Conservation (phyloP, 2,113 vertebrate genomes). For the Pachycephala philippinensis region DNA sequence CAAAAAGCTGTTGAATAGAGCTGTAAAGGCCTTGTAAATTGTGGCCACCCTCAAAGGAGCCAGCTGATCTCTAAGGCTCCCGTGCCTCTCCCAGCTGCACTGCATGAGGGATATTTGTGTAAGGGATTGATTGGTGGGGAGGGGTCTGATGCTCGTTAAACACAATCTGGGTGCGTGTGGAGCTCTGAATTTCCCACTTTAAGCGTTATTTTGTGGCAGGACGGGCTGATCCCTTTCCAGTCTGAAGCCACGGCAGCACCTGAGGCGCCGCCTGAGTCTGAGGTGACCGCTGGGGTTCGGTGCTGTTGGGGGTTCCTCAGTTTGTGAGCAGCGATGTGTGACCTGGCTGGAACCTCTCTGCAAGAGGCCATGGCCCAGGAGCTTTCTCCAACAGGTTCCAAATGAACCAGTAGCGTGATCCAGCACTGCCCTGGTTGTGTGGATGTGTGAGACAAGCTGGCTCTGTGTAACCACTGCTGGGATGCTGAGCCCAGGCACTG, state of each 20-base stretch:
- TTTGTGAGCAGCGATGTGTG: neutral
- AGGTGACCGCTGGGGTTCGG: neutral
- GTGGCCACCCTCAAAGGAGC: neutral
- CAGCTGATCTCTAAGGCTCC: neutral
- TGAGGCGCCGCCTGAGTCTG: rapidly evolving
- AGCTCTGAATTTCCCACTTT: rapidly evolving
- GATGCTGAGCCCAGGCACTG: rapidly evolving
- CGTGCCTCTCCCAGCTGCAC: neutral
- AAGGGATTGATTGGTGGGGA: neutral
- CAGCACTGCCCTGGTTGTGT: rapidly evolving
- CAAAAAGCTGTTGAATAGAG: neutral
- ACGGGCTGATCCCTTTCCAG: rapidly evolving
- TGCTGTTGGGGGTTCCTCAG: rapidly evolving
- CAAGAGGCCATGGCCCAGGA: rapidly evolving
- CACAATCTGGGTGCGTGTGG: rapidly evolving
- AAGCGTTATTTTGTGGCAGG: rapidly evolving
- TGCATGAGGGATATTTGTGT: neutral
- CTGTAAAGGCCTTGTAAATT: neutral
- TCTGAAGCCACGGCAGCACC: rapidly evolving
- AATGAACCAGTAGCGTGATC: rapidly evolving
- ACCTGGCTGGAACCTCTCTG: rapidly evolving
- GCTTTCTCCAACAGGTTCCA: neutral
- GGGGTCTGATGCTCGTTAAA: rapidly evolving
- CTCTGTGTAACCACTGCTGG: rapidly evolving
- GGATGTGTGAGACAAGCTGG: rapidly evolving